These are phyloP conservation scores for Scaptodrosophila latifasciaeformis DNA, from an alignment of 2,888 invertebrate species.

Conservation along the genomic window DNA sequence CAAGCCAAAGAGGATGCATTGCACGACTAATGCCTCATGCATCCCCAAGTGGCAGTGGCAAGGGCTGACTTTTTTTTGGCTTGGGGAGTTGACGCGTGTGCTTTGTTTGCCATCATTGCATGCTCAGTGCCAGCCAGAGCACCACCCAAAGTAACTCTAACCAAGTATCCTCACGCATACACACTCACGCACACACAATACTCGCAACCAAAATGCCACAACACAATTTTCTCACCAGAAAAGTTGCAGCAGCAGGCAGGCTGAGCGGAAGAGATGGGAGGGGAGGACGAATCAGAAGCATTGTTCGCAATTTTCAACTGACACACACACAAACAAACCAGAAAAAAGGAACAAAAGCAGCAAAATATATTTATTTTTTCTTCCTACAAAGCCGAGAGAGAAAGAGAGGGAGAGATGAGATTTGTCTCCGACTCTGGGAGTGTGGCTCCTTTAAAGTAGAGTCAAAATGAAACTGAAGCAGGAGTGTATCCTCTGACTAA, in stretches of 20 bases:
- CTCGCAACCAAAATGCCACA: conserved; percentile 67
- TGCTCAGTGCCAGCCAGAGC: conserved; percentile 10
- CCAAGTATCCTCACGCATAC: neutral
- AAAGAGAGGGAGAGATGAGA: neutral
- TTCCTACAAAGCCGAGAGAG: neutral
- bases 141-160: neutral
- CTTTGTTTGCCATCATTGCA: conserved; percentile 48
- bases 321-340: neutral
- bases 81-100: conserved; percentile 3
- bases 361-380: conserved; percentile 4
- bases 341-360: neutral
- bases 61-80: neutral
- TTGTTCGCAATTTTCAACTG: conserved; percentile 4
- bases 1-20: conserved; percentile 22
- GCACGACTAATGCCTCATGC: conserved; percentile 54
- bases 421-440: no score
- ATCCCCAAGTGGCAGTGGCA: conserved; percentile 14
- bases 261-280: neutral
- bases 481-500: neutral
- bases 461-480: neutral
- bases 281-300: conserved; percentile 1
- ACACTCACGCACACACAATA: conserved; percentile 25
- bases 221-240: conserved; percentile 62
- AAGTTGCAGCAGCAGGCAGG: neutral
- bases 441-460: neutral